These are phyloP conservation scores for Paraescarpia echinospica DNA, from an alignment of 1,140 invertebrate genomes.

Conservation along the genomic window DNA sequence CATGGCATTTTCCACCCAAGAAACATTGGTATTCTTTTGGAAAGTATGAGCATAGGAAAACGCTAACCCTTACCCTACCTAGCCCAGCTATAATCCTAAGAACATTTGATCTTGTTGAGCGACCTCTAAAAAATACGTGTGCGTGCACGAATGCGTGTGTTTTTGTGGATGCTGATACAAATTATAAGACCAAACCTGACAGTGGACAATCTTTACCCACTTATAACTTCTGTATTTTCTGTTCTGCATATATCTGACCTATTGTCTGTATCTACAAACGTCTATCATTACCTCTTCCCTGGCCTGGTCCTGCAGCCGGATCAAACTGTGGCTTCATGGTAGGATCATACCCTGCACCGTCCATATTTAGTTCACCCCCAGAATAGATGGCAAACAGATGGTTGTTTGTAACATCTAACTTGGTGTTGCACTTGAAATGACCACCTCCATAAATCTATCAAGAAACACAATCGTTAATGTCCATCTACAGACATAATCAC, in stretches of 20 bases:
- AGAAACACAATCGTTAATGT: background rate
- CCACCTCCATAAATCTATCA: conserved; percentile 41
- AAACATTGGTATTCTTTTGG: too few relatives aligned
- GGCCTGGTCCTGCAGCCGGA: conserved; percentile 24
- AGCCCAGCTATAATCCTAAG: too few relatives aligned
- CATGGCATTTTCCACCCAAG: too few relatives aligned
- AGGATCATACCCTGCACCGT: conserved; percentile 34
- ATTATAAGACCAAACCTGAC: too few relatives aligned
- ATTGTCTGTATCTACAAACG: background rate
- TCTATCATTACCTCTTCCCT: conserved; percentile 30
- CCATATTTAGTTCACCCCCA: conserved; percentile 39
- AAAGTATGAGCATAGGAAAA: too few relatives aligned
- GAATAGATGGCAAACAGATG: conserved; percentile 45
- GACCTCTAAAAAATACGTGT: too few relatives aligned
- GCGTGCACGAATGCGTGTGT: background rate
- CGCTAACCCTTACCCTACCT: too few relatives aligned
- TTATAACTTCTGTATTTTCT: too few relatives aligned
- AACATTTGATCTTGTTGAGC: too few relatives aligned
- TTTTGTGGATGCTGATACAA: background rate
- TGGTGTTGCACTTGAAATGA: conserved; percentile 36
- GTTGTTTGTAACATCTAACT: conserved; percentile 36
- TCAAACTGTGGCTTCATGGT: background rate
- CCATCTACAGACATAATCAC: background rate
- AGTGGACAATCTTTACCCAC: too few relatives aligned
- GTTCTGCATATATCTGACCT: background rate